A percentile compares a stretch with the other conserved stretches of the same genome.
These are phyloP conservation scores for Bucorvus abyssinicus DNA, from an alignment of 2,797 vertebrate genomes.

Conservation along the genomic window DNA sequence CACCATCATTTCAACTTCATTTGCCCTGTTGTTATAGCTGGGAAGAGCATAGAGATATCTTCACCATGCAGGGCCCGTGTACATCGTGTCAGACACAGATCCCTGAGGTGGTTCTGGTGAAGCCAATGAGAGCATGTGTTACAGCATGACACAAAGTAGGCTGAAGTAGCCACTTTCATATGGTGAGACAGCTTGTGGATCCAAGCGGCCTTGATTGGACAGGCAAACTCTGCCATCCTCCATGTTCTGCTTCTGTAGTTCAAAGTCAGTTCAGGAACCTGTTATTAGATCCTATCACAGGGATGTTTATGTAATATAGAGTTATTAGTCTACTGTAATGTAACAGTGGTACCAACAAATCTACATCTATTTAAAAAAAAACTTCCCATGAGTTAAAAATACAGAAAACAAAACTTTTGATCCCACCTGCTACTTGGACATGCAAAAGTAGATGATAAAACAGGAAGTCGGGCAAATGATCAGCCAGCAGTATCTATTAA, in stretches of 20 bases:
- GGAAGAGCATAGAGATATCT: not conserved
- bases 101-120: not conserved
- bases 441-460: not conserved
- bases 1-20: not conserved
- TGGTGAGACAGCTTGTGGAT: not conserved
- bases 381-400: not conserved
- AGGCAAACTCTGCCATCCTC: not conserved
- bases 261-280: not conserved
- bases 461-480: not conserved
- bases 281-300: not conserved
- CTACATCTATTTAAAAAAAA: not conserved
- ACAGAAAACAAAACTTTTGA: not conserved
- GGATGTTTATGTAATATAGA: not conserved
- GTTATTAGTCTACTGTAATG: not conserved
- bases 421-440: not conserved
- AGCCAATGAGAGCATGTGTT: not conserved
- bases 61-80: not conserved
- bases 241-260: not conserved
- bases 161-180: not conserved
- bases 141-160: not conserved
- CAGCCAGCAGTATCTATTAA: not conserved
- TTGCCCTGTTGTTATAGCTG: not conserved
- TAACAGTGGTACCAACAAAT: not conserved
- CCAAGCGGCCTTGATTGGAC: not conserved
- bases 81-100: not conserved